Conservation (phyloP, 2,888 invertebrate genomes). For the Oscheius sp. region DNA sequence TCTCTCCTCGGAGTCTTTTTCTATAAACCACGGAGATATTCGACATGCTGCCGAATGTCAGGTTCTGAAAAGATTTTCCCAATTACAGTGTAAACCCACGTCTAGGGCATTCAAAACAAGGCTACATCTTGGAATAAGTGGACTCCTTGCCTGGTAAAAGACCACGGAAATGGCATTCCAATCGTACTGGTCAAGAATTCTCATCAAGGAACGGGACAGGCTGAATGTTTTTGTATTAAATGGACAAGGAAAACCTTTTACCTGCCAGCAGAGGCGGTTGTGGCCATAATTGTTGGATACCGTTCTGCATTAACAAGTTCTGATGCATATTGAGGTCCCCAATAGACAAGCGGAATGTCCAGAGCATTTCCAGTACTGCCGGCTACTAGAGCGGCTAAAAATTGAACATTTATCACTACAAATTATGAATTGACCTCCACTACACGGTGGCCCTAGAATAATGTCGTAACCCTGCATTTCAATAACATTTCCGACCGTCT, state of each 20-base stretch:
- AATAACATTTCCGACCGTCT: conserved; percentile 44
- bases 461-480: conserved; percentile 49
- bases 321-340: conserved; percentile 28
- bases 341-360: conserved; percentile 29
- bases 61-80: neutral
- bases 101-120: conserved; percentile 18
- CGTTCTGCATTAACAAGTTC: conserved; percentile 4
- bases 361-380: conserved; percentile 29
- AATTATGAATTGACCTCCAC: conserved; percentile 42
- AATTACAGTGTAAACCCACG: neutral
- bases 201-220: conserved; percentile 44
- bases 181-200: conserved; percentile 53
- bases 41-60: neutral
- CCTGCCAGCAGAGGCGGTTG: conserved; percentile 7
- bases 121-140: conserved; percentile 40
- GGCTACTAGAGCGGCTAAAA: conserved; percentile 30
- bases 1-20: conserved; percentile 36
- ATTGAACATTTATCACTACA: too few species aligned
- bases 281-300: conserved; percentile 32
- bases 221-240: conserved; percentile 23
- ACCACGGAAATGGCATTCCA: conserved; percentile 65
- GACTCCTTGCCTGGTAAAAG: conserved; percentile 48
- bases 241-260: neutral
- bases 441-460: conserved; percentile 53
- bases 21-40: conserved; percentile 23